Conservation (phyloP, 2,113 vertebrate genomes). For the Laterallus jamaicensis region DNA sequence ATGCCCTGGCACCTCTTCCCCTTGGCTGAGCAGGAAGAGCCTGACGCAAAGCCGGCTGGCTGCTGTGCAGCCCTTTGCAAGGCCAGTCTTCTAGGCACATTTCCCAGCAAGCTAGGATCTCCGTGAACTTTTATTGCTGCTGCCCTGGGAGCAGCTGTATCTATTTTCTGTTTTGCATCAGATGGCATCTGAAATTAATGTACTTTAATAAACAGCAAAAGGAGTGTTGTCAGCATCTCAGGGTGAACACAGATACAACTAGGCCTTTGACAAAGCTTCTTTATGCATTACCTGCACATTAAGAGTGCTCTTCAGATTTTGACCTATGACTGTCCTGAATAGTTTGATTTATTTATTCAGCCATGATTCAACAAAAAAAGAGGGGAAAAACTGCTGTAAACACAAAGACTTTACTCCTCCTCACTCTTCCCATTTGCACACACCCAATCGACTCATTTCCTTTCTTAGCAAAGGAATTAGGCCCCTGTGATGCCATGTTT, state of each 20-base stretch:
- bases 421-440: constrained; percentile 27
- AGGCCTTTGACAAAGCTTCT: constrained; percentile 14
- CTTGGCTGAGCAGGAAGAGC: not conserved
- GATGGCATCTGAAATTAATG: not conserved
- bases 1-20: not conserved
- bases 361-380: not conserved
- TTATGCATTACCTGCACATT: not conserved
- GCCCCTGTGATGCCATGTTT: not conserved
- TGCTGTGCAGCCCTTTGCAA: not conserved
- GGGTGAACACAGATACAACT: not conserved
- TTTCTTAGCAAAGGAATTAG: constrained; percentile 26
- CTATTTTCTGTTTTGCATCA: not conserved
- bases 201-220: constrained; percentile 43
- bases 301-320: not conserved
- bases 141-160: not conserved
- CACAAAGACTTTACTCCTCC: constrained; percentile 15
- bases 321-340: not conserved
- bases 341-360: not conserved
- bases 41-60: not conserved
- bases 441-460: constrained; percentile 37
- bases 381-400: not conserved
- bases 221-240: constrained; percentile 5
- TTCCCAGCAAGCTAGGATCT: not conserved
- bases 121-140: not conserved
- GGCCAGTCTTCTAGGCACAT: not conserved